A percentile compares a stretch with the other conserved stretches of the same genome.
Conservation (phyloP, 2,797 vertebrate genomes). For the Enteromius trimaculatus region DNA sequence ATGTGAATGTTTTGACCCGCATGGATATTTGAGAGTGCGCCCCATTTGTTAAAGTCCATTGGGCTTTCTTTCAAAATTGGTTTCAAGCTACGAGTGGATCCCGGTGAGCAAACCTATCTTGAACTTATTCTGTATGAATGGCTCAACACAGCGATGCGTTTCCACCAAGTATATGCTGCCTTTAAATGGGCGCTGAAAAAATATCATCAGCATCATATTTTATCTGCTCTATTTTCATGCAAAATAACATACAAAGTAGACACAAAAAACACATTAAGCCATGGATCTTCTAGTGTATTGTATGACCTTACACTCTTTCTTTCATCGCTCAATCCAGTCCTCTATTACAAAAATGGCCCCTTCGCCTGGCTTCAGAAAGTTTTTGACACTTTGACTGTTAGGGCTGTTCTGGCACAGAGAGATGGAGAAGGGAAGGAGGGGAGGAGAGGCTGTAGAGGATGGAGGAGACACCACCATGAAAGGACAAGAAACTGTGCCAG, state of each 20-base stretch:
- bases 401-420: slow-evolving; percentile 63
- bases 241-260: neutral
- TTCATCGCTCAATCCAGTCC: neutral
- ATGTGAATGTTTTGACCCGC: slow-evolving; percentile 74
- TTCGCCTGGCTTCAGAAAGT: slow-evolving; percentile 62
- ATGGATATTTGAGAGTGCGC: slow-evolving; percentile 77
- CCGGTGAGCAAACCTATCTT: slow-evolving; percentile 66
- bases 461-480: slow-evolving; percentile 77
- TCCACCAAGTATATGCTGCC: slow-evolving; percentile 28
- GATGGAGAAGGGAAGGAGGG: slow-evolving; percentile 67
- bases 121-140: slow-evolving; percentile 29
- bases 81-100: slow-evolving; percentile 77
- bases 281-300: slow-evolving; percentile 29
- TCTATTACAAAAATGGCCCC: slow-evolving; percentile 49
- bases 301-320: slow-evolving; percentile 23
- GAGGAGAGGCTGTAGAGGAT: slow-evolving; percentile 74
- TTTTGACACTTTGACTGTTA: slow-evolving; percentile 62
- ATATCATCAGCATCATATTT: neutral
- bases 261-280: slow-evolving; percentile 39
- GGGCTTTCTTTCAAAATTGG: slow-evolving; percentile 80
- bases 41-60: slow-evolving; percentile 79
- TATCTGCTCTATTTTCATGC: neutral
- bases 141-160: slow-evolving; percentile 29
- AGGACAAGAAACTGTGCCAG: slow-evolving; percentile 74
- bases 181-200: slow-evolving; percentile 29